A percentile compares a stretch with the other conserved stretches of the same genome.
phyloP scores from a whole-genome alignment of 2,113 vertebrate species.

The Hyaena hyaena region DNA sequence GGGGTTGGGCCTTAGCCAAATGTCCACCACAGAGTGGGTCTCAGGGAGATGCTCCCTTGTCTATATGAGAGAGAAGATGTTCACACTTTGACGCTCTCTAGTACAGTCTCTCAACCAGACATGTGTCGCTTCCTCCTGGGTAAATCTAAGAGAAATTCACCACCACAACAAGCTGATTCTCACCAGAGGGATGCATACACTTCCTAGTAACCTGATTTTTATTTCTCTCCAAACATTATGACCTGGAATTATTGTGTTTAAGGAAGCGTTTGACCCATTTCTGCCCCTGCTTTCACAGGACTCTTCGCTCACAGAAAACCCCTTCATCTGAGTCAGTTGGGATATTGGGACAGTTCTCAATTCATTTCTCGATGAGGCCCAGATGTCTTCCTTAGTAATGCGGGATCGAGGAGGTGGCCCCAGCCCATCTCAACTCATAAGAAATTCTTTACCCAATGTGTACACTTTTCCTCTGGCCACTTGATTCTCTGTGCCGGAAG shows the following conservation, averaged over 20 bases:
- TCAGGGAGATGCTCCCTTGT: background rate
- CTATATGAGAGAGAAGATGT: background rate
- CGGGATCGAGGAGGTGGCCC: background rate
- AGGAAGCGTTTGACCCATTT: background rate
- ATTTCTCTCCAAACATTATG: background rate
- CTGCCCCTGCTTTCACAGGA: conserved; percentile 1
- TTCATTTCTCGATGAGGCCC: background rate
- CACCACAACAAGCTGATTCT: background rate
- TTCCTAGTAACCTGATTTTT: background rate
- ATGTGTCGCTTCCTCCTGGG: background rate
- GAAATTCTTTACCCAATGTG: background rate
- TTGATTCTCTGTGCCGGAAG: conserved; percentile 17
- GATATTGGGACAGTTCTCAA: background rate
- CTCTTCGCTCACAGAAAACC: background rate
- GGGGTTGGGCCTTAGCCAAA: background rate
- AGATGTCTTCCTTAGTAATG: background rate
- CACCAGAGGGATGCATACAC: background rate
- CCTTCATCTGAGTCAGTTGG: background rate
- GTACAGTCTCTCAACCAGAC: background rate
- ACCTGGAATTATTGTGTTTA: background rate
- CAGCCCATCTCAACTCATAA: background rate
- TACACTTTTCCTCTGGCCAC: background rate
- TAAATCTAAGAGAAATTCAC: background rate
- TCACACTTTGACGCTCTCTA: background rate
- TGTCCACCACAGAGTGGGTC: background rate